A percentile compares a stretch with the other conserved stretches of the same genome.
phyloP scores from a whole-genome alignment of 2,888 invertebrate species.

The Odontomyia ornata region DNA sequence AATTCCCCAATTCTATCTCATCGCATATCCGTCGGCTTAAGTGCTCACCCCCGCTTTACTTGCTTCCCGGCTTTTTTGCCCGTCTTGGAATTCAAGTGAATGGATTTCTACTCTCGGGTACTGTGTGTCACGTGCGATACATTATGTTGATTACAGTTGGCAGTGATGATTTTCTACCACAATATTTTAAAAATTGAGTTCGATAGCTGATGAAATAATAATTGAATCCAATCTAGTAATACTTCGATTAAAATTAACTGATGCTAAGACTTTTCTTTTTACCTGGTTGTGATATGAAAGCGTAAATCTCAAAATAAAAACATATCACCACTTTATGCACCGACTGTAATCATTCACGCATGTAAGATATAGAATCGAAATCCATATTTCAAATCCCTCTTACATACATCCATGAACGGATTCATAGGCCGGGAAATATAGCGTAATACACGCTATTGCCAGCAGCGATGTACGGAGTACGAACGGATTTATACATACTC shows the following conservation, averaged over 20 bases:
- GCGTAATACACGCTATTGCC: constrained; percentile 13
- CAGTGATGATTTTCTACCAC: too few relatives aligned
- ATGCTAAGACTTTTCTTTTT: too few relatives aligned
- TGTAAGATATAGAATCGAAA: constrained; percentile 16
- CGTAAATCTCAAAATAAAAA: too few relatives aligned
- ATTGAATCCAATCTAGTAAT: too few relatives aligned
- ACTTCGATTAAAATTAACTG: too few relatives aligned
- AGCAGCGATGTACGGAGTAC: not conserved
- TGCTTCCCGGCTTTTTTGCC: constrained; percentile 24
- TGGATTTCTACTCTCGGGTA: not conserved
- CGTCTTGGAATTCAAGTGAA: constrained; percentile 12
- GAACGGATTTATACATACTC: not conserved
- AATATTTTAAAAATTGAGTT: too few relatives aligned
- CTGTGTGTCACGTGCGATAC: constrained; percentile 16
- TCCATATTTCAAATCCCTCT: constrained; percentile 21
- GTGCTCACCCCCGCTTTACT: not conserved
- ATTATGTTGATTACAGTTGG: not conserved
- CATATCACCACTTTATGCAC: too few relatives aligned
- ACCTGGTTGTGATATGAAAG: too few relatives aligned
- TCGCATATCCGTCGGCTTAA: constrained; percentile 42
- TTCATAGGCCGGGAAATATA: constrained; percentile 28
- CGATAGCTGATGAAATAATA: too few relatives aligned
- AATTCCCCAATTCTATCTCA: constrained; percentile 42
- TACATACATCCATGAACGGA: constrained; percentile 3
- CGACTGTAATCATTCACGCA: not conserved